Evolutionary conservation across 2,797 vertebrate species (phyloP).

Genomic region (Sebastes alutus): DNA sequence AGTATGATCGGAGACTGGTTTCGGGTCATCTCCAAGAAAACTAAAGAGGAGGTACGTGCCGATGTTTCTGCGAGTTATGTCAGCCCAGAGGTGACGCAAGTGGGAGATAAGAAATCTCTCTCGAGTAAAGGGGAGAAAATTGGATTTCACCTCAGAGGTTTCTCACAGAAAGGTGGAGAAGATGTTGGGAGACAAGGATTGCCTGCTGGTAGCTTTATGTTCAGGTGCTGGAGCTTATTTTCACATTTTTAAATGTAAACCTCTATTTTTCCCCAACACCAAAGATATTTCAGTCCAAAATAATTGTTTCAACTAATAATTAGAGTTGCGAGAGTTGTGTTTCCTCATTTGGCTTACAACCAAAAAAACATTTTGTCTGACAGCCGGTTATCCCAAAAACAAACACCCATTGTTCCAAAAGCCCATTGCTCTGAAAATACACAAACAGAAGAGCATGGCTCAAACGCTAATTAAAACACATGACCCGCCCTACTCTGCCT

Average conservation of each 20-base stretch:
- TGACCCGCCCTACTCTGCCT: too few relatives aligned
- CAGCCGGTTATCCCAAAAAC: not conserved
- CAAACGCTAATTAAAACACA: too few relatives aligned
- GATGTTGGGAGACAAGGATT: not conserved
- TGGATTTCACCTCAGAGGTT: not conserved
- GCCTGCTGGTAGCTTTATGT: not conserved
- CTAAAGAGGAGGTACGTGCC: slow-evolving; percentile 93
- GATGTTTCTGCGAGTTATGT: not conserved
- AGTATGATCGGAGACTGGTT: slow-evolving; percentile 99
- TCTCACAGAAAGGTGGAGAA: not conserved
- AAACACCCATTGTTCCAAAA: not conserved
- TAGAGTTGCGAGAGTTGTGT: too few relatives aligned
- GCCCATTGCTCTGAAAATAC: not conserved
- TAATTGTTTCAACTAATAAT: not conserved
- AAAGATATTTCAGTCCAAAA: not conserved
- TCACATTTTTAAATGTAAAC: not conserved
- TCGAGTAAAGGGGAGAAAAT: not conserved
- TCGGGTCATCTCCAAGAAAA: slow-evolving; percentile 97
- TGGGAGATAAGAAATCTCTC: not conserved
- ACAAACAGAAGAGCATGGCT: not conserved
- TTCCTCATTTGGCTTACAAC: not conserved
- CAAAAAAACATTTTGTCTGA: not conserved
- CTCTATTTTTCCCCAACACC: not conserved
- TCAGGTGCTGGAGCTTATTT: not conserved
- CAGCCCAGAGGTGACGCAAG: not conserved